These are phyloP conservation scores for Bovichtus diacanthus DNA, from an alignment of 2,797 vertebrate genomes.

Conservation along the genomic window DNA sequence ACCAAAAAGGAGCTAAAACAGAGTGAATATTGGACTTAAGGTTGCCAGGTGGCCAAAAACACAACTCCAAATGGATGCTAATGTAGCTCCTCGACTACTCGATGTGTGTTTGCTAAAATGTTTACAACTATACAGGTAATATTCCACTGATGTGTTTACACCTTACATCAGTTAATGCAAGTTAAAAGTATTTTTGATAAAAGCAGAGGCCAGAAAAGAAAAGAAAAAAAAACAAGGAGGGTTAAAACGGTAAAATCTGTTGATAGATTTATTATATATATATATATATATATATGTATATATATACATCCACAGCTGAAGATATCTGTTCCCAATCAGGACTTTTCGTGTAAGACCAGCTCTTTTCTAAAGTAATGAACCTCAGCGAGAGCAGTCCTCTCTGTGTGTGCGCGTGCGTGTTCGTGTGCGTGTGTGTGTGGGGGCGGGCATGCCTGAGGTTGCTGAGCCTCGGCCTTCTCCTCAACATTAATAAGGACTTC, in stretches of 20 bases:
- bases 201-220: constrained; percentile 13
- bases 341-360: constrained; percentile 66
- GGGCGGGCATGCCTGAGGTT: constrained; percentile 80
- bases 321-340: constrained; percentile 72
- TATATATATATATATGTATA: too few relatives aligned
- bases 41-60: too few relatives aligned
- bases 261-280: constrained; percentile 60
- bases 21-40: too few relatives aligned
- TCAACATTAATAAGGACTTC: constrained; percentile 85
- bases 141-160: constrained; percentile 9
- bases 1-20: not conserved
- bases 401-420: constrained; percentile 71
- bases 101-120: not conserved
- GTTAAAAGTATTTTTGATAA: constrained; percentile 11
- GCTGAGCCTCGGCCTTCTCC: constrained; percentile 78
- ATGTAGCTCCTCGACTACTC: not conserved
- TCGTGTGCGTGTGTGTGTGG: constrained; percentile 55
- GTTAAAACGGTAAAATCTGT: constrained; percentile 50
- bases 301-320: constrained; percentile 68
- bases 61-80: not conserved
- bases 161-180: not conserved
- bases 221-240: constrained; percentile 8
- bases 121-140: not conserved
- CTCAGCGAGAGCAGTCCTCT: constrained; percentile 56
- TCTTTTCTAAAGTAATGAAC: constrained; percentile 66